Evolutionary conservation across 2,113 vertebrate genomes (phyloP).

Genomic region (Cottus gobio): DNA sequence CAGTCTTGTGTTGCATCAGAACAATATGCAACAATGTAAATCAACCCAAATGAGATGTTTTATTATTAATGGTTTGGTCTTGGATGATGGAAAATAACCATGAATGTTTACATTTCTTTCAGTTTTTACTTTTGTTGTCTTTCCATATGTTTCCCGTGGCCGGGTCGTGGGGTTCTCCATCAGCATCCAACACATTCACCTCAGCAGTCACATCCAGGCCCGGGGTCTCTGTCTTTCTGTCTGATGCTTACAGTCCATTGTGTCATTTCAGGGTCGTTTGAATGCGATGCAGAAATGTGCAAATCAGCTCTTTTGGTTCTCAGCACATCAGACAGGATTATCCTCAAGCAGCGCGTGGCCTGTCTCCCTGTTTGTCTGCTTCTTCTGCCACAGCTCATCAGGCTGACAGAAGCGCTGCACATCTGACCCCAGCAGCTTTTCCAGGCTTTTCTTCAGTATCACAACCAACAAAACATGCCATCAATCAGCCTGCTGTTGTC

Average conservation of each 20-base stretch:
- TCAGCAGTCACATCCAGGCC: conserved; percentile 49
- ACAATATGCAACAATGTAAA: background rate
- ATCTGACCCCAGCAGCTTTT: conserved; percentile 66
- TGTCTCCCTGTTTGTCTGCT: conserved; percentile 59
- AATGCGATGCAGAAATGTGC: conserved; percentile 62
- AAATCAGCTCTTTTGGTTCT: conserved; percentile 73
- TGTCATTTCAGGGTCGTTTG: conserved; percentile 71
- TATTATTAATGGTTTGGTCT: background rate
- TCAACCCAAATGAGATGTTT: background rate
- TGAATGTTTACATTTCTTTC: background rate
- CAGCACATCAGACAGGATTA: conserved; percentile 73
- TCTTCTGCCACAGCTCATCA: conserved; percentile 58
- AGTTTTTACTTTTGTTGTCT: background rate
- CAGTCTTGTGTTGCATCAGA: conserved; percentile 1
- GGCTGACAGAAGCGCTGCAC: conserved; percentile 50
- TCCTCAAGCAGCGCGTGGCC: conserved; percentile 62
- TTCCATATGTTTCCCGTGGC: conserved; percentile 1
- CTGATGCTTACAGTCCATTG: conserved; percentile 53
- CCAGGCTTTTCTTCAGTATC: conserved; percentile 40
- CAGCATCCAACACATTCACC: conserved; percentile 49
- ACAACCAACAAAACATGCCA: conserved; percentile 16
- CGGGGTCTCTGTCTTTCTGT: conserved; percentile 49
- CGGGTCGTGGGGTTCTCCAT: conserved; percentile 19
- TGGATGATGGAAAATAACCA: background rate
- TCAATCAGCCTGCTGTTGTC: conserved; percentile 33